phyloP scores from a whole-genome alignment of 1,140 invertebrate genomes.

The Drosophila insularis region DNA sequence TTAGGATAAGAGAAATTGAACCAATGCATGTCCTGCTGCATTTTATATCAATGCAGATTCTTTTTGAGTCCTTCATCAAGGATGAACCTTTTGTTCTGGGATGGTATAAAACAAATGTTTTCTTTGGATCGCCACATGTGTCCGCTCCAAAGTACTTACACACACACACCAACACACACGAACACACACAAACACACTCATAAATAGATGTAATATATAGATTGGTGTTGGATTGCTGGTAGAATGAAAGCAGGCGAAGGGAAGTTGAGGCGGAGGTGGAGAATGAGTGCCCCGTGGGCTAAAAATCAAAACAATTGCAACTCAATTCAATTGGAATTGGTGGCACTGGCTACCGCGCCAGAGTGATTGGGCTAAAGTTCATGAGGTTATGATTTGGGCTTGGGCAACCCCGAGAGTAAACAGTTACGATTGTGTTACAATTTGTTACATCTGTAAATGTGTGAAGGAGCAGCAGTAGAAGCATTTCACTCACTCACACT shows the following conservation, averaged over 20 bases:
- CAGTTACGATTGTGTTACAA: conserved; percentile 81
- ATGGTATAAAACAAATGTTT: neutral
- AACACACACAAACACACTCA: neutral
- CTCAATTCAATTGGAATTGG: conserved; percentile 69
- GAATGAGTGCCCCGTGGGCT: conserved; percentile 60
- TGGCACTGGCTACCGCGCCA: conserved; percentile 43
- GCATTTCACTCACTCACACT: neutral
- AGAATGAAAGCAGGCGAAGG: neutral
- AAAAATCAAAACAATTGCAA: conserved; percentile 80
- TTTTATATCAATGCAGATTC: too few relatives aligned
- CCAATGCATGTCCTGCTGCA: too few relatives aligned
- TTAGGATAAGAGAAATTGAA: too few relatives aligned
- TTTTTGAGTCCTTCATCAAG: too few relatives aligned
- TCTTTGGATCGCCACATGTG: neutral
- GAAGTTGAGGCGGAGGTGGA: too few relatives aligned
- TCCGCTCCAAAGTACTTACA: neutral
- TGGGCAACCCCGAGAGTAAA: conserved; percentile 64
- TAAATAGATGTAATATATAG: neutral
- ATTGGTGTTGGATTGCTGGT: too few relatives aligned
- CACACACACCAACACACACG: neutral
- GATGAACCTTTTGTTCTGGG: neutral
- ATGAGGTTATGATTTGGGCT: conserved; percentile 66
- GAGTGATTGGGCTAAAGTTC: conserved; percentile 46
- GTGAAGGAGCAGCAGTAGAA: conserved; percentile 22
- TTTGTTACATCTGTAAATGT: conserved; percentile 81